A percentile compares a stretch with the other conserved stretches of the same genome.
Evolutionary conservation across 1,140 invertebrate genomes (phyloP).

Genomic region (Ericerus pela): DNA sequence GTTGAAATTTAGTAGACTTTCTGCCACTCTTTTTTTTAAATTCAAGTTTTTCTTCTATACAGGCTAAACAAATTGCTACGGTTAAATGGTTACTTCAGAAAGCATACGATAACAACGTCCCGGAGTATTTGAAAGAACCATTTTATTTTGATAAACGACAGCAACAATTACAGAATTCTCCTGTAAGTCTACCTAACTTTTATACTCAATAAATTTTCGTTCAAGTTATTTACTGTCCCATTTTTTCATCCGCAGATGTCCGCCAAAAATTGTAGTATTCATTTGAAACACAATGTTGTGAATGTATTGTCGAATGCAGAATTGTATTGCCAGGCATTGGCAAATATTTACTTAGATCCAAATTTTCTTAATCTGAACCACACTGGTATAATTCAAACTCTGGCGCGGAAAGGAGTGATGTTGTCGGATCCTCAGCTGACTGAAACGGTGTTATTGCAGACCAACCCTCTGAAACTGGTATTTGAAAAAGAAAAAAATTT

Average conservation of each 20-base stretch:
- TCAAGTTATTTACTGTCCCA: no score
- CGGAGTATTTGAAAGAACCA: conserved; percentile 81
- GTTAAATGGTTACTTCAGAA: conserved; percentile 94
- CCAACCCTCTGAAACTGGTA: conserved; percentile 87
- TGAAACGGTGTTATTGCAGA: conserved; percentile 90
- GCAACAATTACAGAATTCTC: no score
- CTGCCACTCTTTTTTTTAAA: conserved; percentile 8
- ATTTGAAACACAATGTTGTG: conserved; percentile 83
- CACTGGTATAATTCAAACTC: conserved; percentile 79
- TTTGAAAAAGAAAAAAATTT: no score
- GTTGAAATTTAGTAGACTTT: no score
- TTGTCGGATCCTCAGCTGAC: conserved; percentile 76
- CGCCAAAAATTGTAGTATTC: conserved; percentile 25
- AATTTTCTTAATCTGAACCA: conserved; percentile 91
- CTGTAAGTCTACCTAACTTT: no score
- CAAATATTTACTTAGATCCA: conserved; percentile 92
- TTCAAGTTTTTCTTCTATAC: conserved; percentile 37
- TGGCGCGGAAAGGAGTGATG: conserved; percentile 80
- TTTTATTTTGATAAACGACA: conserved; percentile 64
- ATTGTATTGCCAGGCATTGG: conserved; percentile 85
- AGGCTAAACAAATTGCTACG: conserved; percentile 94
- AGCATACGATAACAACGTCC: conserved; percentile 89
- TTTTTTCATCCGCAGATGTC: not conserved
- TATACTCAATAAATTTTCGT: no score
- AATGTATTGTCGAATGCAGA: conserved; percentile 86